Percentiles rank a stretch among this genome's conserved stretches.
Conservation (phyloP, 2,888 invertebrate species). For the Erpobdella octoculata region DNA sequence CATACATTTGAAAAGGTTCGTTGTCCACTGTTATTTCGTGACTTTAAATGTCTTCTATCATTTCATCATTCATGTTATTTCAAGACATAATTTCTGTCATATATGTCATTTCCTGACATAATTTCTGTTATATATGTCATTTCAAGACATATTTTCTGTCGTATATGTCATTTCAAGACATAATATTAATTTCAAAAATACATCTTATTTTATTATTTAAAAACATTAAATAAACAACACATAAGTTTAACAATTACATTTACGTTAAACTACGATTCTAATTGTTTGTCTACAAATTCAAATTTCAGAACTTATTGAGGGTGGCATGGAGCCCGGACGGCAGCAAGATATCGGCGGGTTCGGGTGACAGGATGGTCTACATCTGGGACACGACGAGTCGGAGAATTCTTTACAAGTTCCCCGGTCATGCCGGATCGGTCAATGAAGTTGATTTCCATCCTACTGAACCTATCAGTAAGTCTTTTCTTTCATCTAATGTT, state of each 20-base stretch:
- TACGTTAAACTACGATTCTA: neutral
- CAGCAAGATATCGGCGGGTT: slow-evolving; percentile 80
- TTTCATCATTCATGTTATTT: neutral
- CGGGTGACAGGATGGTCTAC: slow-evolving; percentile 88
- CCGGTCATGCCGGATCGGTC: slow-evolving; percentile 94
- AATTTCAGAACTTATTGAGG: slow-evolving; percentile 69
- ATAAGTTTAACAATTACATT: neutral
- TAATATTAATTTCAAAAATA: too few species aligned
- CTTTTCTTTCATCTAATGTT: too few species aligned
- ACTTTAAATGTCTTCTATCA: too few species aligned
- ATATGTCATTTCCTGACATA: neutral
- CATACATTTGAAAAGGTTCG: slow-evolving; percentile 46
- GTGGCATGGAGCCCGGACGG: slow-evolving; percentile 92
- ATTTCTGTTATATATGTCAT: too few species aligned
- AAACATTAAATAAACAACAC: too few species aligned
- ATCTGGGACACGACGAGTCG: slow-evolving; percentile 92
- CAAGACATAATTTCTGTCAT: neutral
- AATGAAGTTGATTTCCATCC: slow-evolving; percentile 93
- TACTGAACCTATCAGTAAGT: slow-evolving; percentile 73
- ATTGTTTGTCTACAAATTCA: neutral
- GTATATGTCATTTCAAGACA: too few species aligned
- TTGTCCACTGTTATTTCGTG: too few species aligned
- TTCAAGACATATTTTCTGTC: too few species aligned
- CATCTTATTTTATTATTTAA: too few species aligned
- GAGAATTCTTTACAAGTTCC: slow-evolving; percentile 85